Percentiles rank a stretch among this genome's conserved stretches.
Conservation (phyloP, 2,888 invertebrate species). For the Anorthoa munda region DNA sequence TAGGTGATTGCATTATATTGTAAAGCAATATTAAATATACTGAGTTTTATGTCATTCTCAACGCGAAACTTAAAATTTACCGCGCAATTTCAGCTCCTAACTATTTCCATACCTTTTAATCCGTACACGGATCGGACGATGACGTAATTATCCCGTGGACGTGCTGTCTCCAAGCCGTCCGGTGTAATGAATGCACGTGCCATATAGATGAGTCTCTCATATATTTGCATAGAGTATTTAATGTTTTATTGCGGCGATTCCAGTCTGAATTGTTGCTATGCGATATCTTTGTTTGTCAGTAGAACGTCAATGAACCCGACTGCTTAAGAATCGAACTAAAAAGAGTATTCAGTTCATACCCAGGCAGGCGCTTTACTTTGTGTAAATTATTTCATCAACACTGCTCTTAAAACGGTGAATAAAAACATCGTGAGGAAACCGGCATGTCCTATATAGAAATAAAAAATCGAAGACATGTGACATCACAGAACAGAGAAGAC, state of each 20-base stretch:
- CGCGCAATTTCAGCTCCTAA: constrained; percentile 10
- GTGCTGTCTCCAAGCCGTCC: constrained; percentile 56
- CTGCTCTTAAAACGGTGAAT: too few relatives aligned
- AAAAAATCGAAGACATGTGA: too few relatives aligned
- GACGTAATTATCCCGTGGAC: constrained; percentile 62
- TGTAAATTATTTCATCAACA: too few relatives aligned
- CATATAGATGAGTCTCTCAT: constrained; percentile 48
- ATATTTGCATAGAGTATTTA: constrained; percentile 59
- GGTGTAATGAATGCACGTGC: constrained; percentile 64
- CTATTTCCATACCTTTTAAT: constrained; percentile 48
- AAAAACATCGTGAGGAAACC: too few relatives aligned
- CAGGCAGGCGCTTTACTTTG: too few relatives aligned
- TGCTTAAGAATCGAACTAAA: too few relatives aligned
- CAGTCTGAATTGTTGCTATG: constrained; percentile 16
- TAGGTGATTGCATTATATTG: too few relatives aligned
- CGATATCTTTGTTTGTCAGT: constrained; percentile 8
- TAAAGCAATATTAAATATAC: too few relatives aligned
- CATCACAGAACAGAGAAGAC: too few relatives aligned
- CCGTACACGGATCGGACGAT: constrained; percentile 35
- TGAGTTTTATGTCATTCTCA: background rate
- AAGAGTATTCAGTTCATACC: too few relatives aligned
- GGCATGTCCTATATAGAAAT: too few relatives aligned
- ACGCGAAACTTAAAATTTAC: constrained; percentile 15
- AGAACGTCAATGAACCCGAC: too few relatives aligned
- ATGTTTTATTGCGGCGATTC: constrained; percentile 53